phyloP scores from a whole-genome alignment of 35 echinoderm and acorn worm species.

The Apostichopus californicus region DNA sequence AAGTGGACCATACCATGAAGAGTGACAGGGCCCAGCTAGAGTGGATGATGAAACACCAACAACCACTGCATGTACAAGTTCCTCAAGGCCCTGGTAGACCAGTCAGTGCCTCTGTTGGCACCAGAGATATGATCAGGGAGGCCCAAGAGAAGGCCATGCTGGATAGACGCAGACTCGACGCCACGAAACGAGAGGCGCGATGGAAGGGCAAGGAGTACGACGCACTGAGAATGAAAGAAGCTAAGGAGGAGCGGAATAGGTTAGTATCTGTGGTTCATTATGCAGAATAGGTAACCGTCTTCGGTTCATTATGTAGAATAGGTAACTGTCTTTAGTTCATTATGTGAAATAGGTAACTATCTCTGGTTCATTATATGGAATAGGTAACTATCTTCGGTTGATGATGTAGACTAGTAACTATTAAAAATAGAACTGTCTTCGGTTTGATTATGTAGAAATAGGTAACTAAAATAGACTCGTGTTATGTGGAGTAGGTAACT shows the following conservation, averaged over 20 bases:
- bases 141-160: constrained; percentile 68
- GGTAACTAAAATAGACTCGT: no score
- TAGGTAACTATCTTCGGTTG: no score
- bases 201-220: constrained; percentile 57
- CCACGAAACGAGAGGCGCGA: constrained; percentile 46
- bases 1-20: constrained; percentile 60
- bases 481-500: no score
- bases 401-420: no score
- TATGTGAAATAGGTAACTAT: no score
- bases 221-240: constrained; percentile 59
- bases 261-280: constrained; percentile 13
- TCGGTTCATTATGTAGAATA: no score
- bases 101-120: constrained; percentile 45
- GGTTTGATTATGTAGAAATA: no score
- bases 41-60: constrained; percentile 52
- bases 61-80: constrained; percentile 34
- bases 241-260: constrained; percentile 83
- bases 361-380: no score
- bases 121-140: constrained; percentile 81
- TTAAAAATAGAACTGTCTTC: no score
- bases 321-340: no score
- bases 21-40: constrained; percentile 75
- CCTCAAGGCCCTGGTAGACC: constrained; percentile 30
- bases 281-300: no score
- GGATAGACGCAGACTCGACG: constrained; percentile 55